Evolutionary conservation across 2,797 vertebrate genomes (phyloP), one percentile per base, ranked within the genome.

Genomic region (Esox lucius): DNA sequence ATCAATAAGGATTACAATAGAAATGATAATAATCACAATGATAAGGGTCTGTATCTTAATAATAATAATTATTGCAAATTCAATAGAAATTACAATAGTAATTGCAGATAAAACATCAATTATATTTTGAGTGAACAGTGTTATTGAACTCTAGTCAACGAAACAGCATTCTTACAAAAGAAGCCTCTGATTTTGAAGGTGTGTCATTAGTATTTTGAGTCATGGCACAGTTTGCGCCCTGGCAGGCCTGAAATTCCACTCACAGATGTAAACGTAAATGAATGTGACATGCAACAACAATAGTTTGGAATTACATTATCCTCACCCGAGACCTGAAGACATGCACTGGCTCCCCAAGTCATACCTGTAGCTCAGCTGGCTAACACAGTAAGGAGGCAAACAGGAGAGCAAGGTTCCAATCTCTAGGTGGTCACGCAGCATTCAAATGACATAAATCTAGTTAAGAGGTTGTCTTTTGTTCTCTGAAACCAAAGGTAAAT

Each of bases 401-500:
- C 56, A 2, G 56, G n/a, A n/a, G 51, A 56, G 6, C 51, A n/a
- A 7, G 51, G 6, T 56, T 59, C 6, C 9, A 59, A n/a, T 22
- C 56, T 13, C 56, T 1, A 16, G 56, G n/a, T 4, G n/a, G n/a
- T 59, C 53, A 22, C n/a, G 8, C n/a, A 59, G 9, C 8, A n/a
- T 59, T 22, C 56, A 12, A 22, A 24, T 59, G 56, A 59, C 2
- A 12, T 53, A 53, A 17, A 59, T 5, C n/a, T 11, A 24, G 56
- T 59, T 59, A 59, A 11, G 3, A 61, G n/a, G 12, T 61, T 61
- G n/a, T 61, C 56, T 24, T 61, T 61, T 24, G 22, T 12, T 59
- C 53, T 33, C 8, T 35, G 2, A 13, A 31, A 59, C 70, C 64
- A 72, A 75, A 86, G 81, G 82, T 72, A 69, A 70, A 80, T 39